phyloP scores from a whole-genome alignment of 2,797 vertebrate genomes.

The Scolopax rusticola region DNA sequence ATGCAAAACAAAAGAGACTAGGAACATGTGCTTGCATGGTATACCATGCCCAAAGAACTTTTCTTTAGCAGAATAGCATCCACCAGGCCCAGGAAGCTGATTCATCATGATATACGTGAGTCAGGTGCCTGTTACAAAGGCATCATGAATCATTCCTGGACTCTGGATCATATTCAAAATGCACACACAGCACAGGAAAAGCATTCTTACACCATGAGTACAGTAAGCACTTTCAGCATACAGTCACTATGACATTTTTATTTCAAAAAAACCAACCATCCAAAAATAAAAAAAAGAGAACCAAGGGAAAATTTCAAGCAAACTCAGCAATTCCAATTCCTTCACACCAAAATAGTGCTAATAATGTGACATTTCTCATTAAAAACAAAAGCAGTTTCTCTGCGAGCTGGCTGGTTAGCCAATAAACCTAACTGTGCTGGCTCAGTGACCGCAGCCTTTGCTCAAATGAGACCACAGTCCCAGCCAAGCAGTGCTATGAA shows the following conservation, averaged over 20 bases:
- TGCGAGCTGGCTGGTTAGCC: neutral
- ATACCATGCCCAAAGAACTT: neutral
- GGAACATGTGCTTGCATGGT: neutral
- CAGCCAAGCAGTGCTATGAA: neutral
- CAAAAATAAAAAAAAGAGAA: neutral
- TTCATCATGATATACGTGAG: neutral
- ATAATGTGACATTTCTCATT: neutral
- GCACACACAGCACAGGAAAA: slow-evolving; percentile 69
- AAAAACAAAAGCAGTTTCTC: neutral
- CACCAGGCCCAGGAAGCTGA: slow-evolving; percentile 36
- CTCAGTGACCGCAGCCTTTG: neutral
- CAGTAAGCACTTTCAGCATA: slow-evolving; percentile 35
- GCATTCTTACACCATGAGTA: slow-evolving; percentile 20
- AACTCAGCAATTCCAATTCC: neutral
- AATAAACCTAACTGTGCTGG: neutral
- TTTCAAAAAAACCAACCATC: neutral
- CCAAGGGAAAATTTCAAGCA: neutral
- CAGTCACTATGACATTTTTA: neutral
- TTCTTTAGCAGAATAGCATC: slow-evolving; percentile 7
- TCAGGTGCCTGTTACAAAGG: slow-evolving; percentile 64
- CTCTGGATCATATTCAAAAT: slow-evolving; percentile 46
- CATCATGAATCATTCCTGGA: slow-evolving; percentile 71
- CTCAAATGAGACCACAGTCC: neutral
- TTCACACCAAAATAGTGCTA: neutral
- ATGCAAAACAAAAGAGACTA: neutral